Base-by-base conservation (phyloP, 2,797 vertebrate genomes). In the Setipinna tenuifilis region DNA sequence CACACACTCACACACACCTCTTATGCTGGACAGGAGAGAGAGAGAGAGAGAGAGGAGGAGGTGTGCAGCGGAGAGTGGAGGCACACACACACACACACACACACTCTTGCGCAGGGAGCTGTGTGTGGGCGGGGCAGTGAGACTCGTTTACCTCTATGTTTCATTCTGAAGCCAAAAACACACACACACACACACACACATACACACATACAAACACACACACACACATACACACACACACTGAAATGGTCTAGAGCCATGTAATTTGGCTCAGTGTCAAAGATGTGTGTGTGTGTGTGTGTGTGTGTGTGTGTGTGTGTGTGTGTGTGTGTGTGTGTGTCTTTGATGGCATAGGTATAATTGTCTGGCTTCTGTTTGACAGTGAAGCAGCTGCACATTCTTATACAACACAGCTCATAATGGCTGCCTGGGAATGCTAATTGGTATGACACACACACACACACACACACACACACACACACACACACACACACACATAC, bases 301-400 rank as follows among this genome's bases (percentile, higher is more conserved):
- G 81, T 75, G 46, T 68, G 28, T 71, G 59, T 71, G 25, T 12
- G 61, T 65, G 61, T 35, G 81, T 57, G 41, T 35, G 25, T 78
- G 71, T 65, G 61, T 25, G 61, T 65, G 61, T 65, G 61, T 65
- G 62, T 65, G 62, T 65, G 62, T 65, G 65, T 71, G 65, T 71
- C 2, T 71, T 14, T 71, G 68, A 75, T 75, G 68, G 68, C 16
- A 28, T 75, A 75, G 68, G 68, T 75, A 35, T 75, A 75, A 75
- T 75, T 75, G 31, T 35, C 28, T 75, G 68, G 28, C 68, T 75
- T 31, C 68, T 89, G 92, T 91, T 88, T 75, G 14, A 83, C 85
- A 83, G 84, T 85, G 84, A 87, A 86, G 89, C 86, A 89, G 90
- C 68, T 75, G 68, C 68, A 75, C 68, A 17, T 19, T 75, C 68